Percentiles rank a stretch among this genome's conserved stretches.
These are phyloP conservation scores for Spodoptera picta DNA, from an alignment of 2,888 invertebrate species.

Conservation along the genomic window DNA sequence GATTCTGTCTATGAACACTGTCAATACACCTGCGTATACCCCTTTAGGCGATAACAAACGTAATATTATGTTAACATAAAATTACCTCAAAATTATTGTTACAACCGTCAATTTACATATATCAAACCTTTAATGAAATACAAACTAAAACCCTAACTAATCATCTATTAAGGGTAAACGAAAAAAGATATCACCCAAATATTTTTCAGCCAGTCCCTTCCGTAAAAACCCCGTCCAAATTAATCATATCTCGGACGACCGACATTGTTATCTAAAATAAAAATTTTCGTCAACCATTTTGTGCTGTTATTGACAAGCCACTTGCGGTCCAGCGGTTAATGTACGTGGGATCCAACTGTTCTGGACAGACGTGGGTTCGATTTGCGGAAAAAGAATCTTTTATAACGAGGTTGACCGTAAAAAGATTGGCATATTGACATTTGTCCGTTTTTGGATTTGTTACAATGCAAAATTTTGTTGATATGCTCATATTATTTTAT, in stretches of 20 bases:
- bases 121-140: no score
- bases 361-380: slow-evolving; percentile 55
- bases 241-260: slow-evolving; percentile 1
- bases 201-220: no score
- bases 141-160: no score
- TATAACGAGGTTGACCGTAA: slow-evolving; percentile 33
- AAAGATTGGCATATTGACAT: slow-evolving; percentile 40
- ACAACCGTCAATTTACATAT: slow-evolving; percentile 10
- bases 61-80: neutral
- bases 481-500: neutral
- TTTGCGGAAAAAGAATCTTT: slow-evolving; percentile 38
- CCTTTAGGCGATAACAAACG: no score
- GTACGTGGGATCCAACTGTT: slow-evolving; percentile 65
- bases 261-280: slow-evolving; percentile 19
- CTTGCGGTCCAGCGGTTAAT: slow-evolving; percentile 64
- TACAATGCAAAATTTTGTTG: slow-evolving; percentile 7
- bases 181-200: no score
- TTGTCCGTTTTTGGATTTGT: slow-evolving; percentile 17
- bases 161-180: no score
- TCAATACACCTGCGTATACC: no score
- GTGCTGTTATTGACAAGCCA: slow-evolving; percentile 62
- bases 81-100: neutral
- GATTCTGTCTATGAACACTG: no score
- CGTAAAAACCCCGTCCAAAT: neutral
- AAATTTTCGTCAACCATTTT: slow-evolving; percentile 45